Evolutionary conservation across 2,797 vertebrate genomes (phyloP).

Genomic region (Mormyrus proboscirostris): DNA sequence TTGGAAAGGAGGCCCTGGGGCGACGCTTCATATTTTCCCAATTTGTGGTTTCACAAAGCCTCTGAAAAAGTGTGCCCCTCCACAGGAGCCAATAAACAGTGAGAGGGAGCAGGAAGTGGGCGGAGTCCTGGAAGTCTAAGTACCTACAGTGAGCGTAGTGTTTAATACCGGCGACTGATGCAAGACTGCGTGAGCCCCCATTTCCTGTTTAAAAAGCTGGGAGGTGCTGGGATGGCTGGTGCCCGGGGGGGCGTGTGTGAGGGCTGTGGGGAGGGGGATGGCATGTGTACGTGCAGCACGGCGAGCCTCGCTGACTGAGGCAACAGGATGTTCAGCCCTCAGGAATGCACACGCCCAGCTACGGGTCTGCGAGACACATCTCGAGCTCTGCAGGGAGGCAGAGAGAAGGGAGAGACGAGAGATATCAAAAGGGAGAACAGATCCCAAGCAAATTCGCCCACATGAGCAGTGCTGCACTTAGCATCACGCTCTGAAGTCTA

Average conservation of each 20-base stretch:
- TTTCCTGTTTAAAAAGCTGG: constrained; percentile 67
- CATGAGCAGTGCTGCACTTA: neutral
- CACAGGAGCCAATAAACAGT: constrained; percentile 24
- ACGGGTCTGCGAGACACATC: constrained; percentile 54
- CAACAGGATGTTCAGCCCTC: constrained; percentile 68
- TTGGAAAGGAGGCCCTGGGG: constrained; percentile 17
- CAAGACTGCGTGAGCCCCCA: constrained; percentile 58
- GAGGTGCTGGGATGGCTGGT: constrained; percentile 57
- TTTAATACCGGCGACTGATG: constrained; percentile 48
- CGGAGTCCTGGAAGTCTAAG: constrained; percentile 51
- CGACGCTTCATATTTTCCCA: constrained; percentile 1
- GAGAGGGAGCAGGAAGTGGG: constrained; percentile 7
- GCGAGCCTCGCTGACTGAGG: constrained; percentile 49
- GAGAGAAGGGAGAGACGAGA: neutral
- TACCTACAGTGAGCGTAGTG: constrained; percentile 56
- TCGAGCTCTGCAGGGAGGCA: neutral
- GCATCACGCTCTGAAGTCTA: neutral
- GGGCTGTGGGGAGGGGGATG: constrained; percentile 33
- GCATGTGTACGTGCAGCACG: constrained; percentile 57
- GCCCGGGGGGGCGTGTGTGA: constrained; percentile 39
- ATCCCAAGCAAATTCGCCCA: neutral
- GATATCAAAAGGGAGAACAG: constrained; percentile 1
- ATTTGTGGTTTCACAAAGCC: constrained; percentile 18
- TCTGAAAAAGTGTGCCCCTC: constrained; percentile 15
- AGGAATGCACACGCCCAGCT: constrained; percentile 59